Conservation (phyloP, 2,113 vertebrate species). For the Dicerorhinus sumatrensis region DNA sequence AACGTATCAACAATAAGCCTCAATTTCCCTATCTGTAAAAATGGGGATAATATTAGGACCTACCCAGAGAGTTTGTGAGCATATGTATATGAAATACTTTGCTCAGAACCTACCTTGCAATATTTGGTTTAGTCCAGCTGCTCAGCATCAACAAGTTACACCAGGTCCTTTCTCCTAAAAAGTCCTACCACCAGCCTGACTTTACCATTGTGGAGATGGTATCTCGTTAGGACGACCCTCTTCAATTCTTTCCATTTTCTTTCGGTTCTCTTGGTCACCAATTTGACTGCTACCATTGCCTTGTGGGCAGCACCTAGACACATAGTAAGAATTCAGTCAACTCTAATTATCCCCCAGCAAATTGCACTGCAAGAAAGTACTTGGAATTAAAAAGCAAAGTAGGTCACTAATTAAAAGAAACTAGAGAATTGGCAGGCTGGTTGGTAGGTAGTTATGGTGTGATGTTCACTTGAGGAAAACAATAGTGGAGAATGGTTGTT, state of each 20-base stretch:
- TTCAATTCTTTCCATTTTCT: neutral
- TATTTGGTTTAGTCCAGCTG: neutral
- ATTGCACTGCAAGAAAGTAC: neutral
- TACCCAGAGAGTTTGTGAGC: neutral
- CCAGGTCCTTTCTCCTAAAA: neutral
- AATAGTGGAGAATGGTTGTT: neutral
- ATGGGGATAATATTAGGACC: neutral
- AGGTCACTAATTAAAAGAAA: neutral
- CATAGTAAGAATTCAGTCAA: neutral
- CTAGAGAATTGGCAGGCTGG: neutral
- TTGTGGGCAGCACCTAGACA: neutral
- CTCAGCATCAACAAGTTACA: neutral
- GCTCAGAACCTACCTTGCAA: neutral
- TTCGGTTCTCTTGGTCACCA: neutral
- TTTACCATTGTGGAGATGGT: neutral
- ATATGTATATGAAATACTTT: neutral
- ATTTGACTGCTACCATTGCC: neutral
- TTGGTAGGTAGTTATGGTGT: neutral
- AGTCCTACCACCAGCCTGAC: neutral
- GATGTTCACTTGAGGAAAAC: neutral
- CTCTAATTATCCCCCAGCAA: neutral
- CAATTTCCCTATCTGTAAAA: neutral
- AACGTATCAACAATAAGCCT: neutral
- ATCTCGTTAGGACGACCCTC: neutral
- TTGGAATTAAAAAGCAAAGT: neutral